These are phyloP conservation scores for Cheirogaleus major DNA, from an alignment of 2,797 vertebrate genomes.

Conservation along the genomic window DNA sequence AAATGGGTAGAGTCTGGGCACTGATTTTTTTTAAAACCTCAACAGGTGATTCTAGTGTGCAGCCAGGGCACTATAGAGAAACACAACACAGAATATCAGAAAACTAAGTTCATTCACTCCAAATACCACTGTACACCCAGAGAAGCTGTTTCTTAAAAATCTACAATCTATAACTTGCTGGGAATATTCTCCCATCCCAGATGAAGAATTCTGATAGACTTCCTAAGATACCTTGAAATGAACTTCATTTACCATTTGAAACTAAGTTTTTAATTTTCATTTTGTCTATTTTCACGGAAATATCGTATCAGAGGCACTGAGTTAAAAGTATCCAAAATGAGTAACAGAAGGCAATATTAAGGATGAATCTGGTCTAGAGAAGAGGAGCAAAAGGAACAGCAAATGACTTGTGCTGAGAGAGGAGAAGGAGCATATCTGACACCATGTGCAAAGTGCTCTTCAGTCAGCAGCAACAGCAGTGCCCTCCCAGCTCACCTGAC, in stretches of 20 bases:
- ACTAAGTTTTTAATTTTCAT: conserved; percentile 27
- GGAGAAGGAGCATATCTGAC: not conserved
- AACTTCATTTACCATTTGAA: conserved; percentile 29
- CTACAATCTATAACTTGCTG: conserved; percentile 12
- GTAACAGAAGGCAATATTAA: conserved; percentile 57
- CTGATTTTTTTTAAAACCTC: conserved; percentile 23
- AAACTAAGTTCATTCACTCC: conserved; percentile 27
- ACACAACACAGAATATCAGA: conserved; percentile 10
- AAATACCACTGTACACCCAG: not conserved
- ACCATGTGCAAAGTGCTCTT: not conserved
- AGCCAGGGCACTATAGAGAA: not conserved
- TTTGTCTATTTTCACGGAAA: conserved; percentile 51
- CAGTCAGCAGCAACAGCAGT: not conserved
- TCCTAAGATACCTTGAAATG: not conserved
- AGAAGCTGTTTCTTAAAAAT: conserved; percentile 8
- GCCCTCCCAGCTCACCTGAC: conserved; percentile 90
- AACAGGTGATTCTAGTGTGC: conserved; percentile 18
- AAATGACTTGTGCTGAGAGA: conserved; percentile 45
- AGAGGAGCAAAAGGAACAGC: conserved; percentile 33
- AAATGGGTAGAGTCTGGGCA: not conserved
- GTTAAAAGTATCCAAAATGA: conserved; percentile 77
- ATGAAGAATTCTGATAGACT: conserved; percentile 18
- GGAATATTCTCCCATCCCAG: not conserved
- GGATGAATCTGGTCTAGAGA: conserved; percentile 59
- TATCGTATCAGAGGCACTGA: conserved; percentile 62